A percentile compares a stretch with the other conserved stretches of the same genome.
These are phyloP conservation scores for Diglossa cyanea DNA, from an alignment of 2,797 vertebrate species.

Conservation along the genomic window DNA sequence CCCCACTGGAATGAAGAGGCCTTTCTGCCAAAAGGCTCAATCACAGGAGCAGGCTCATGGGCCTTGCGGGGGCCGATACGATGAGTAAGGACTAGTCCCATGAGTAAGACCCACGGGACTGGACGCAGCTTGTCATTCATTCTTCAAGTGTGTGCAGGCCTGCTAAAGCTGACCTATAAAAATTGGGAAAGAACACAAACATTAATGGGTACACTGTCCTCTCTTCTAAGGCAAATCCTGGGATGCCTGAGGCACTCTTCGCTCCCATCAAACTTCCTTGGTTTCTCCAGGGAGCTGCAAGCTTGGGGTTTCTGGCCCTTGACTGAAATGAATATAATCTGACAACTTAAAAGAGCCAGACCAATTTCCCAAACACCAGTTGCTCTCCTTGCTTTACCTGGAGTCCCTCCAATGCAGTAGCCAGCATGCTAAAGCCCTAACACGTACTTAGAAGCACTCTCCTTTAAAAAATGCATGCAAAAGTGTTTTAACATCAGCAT, in stretches of 20 bases:
- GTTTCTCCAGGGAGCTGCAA: neutral
- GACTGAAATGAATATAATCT: neutral
- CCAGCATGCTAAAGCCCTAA: neutral
- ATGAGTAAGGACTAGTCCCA: conserved; percentile 44
- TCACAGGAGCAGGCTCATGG: neutral
- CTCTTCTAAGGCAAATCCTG: neutral
- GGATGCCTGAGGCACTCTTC: neutral
- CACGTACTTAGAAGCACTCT: neutral
- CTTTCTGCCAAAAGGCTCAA: conserved; percentile 13
- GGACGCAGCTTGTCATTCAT: conserved; percentile 24
- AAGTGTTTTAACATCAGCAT: neutral
- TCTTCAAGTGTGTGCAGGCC: conserved; percentile 27
- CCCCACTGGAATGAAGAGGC: neutral
- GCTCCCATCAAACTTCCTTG: neutral
- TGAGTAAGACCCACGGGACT: conserved; percentile 51
- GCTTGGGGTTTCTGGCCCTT: neutral
- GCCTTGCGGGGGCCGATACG: neutral
- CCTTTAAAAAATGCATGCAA: neutral
- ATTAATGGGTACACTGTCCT: neutral
- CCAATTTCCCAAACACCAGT: neutral
- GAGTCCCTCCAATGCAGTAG: neutral
- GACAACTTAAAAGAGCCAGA: neutral
- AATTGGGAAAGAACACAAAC: neutral
- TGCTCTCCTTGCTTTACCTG: neutral
- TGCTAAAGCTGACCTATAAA: conserved; percentile 42